Base-by-base conservation (phyloP, 1,140 invertebrate species). In the Ceratosolen solmsi region DNA sequence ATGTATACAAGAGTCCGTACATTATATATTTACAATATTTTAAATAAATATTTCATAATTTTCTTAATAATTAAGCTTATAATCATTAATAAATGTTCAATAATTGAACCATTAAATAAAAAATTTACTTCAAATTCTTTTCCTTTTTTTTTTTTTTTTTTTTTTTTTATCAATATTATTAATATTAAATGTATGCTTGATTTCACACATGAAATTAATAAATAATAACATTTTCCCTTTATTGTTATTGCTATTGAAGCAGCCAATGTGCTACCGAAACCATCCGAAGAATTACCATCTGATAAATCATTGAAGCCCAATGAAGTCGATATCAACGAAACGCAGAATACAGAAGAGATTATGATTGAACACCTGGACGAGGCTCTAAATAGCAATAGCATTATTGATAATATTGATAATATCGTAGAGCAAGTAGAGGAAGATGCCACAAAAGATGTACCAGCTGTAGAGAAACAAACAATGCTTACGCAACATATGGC, bases 401-500 rank as follows among this genome's bases (percentile, higher is more conserved):
- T 76, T 8, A 83, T 84, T 74, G 89, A 90, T 56, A 81, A 86
- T 13, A 85, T 89, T 46, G 89, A 90, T 58, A 81, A 86, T 11
- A 85, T 89, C 46, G 79, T 78, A 46, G 82, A 86, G 78, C n/a
- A 51, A 11, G 60, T 78, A 22, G 79, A 83, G 51, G 70, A 71
- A 36, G 30, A 80, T 60, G 77, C 85, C 71, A 56, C 36, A 0
- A 58, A 83, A 54, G 84, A 88, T 70, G 68, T 92, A 15, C 90
- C 92, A 33, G 91, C 92, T 0, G 92, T 93, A 85, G 92, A 95
- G 70, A 93, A 93, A 87, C 87, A 93, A 41, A 92, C 92, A 1
- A 85, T 93, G 56, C 92, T 96, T n/a, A 94, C 94, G 27, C 93
- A 93, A n/a, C 94, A 94, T 33, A 93, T 94, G 30, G 96, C 96